Base-by-base conservation (phyloP, 1,140 invertebrate species). In the Macrostomum lignano region DNA sequence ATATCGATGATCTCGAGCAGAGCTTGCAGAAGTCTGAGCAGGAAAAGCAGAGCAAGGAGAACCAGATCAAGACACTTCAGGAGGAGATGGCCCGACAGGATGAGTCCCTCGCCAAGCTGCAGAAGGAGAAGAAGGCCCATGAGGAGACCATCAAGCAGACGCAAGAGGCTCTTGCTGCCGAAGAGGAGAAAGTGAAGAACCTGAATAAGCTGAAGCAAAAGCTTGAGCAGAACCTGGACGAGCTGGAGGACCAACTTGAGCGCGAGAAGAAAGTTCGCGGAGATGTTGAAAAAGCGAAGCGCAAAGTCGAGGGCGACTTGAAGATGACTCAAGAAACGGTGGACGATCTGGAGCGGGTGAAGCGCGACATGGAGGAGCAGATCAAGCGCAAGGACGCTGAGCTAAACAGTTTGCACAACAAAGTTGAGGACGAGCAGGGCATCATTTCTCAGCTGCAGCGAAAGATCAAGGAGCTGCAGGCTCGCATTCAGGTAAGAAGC, bases 121-220 rank as follows among this genome's bases (percentile, higher is more conserved):
- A 86, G 68, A 93, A 93, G 60, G 86, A 94, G 52, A 94, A 93
- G 73, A 94, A 94, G 62, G 68, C 78, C 47, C 68, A 82, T 48
- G 81, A 86, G 35, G 88, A 96, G 55, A 65, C 70, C 46, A 78
- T 71, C 58, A 81, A 86, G 58, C 94, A 93, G 67, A 78, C 82
- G 35, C 67, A 73, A 43, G 86, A 93, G 55, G 81, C 91, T 57
- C 68, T 96, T 9, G 76, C 88, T 60, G 74, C 77, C 39, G 76
- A 84, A 46, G 88, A 96, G 61, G 88, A 98, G 63, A 96, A 96
- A 63, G 76, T 86, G 47, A 94, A 94, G 65, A 86, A 96, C 63
- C 69, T 94, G 47, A 93, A 79, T 67, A 94, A 94, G 63, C 76
- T 94, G 37, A 94, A 94, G 64, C 68, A 75, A 45, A 96, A 94